A percentile compares a stretch with the other conserved stretches of the same genome.
Conservation (phyloP, 1,140 invertebrate genomes). For the Hetaerina americana region DNA sequence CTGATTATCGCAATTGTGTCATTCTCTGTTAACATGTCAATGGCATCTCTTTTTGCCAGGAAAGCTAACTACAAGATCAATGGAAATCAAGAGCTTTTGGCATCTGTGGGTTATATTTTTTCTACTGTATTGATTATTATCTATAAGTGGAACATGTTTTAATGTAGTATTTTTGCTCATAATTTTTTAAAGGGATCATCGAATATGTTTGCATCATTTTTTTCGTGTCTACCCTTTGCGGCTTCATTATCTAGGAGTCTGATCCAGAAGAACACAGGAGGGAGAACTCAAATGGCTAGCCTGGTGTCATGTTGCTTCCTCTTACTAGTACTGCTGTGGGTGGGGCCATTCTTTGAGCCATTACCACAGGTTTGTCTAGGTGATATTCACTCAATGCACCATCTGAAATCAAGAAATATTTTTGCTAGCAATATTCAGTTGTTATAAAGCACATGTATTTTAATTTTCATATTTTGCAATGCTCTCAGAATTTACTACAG, state of each 20-base stretch:
- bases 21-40: constrained; percentile 54
- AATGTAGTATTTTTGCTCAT: not conserved
- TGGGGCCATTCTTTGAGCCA: constrained; percentile 71
- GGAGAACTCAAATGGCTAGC: constrained; percentile 28
- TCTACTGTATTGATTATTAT: not conserved
- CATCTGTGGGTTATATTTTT: constrained; percentile 28
- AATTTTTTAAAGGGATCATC: not conserved
- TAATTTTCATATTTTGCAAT: not conserved
- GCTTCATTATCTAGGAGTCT: constrained; percentile 1
- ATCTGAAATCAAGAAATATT: too few species aligned
- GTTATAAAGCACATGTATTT: not conserved
- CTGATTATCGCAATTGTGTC: constrained; percentile 6
- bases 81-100: constrained; percentile 77
- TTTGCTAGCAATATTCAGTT: too few species aligned
- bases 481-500: not conserved
- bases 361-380: constrained; percentile 57
- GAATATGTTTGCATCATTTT: constrained; percentile 5
- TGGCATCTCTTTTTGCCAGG: constrained; percentile 81
- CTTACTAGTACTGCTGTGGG: constrained; percentile 61
- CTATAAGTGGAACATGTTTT: not conserved
- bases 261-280: constrained; percentile 30
- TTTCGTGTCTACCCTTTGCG: constrained; percentile 5
- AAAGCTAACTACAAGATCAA: constrained; percentile 79
- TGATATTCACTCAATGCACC: too few species aligned
- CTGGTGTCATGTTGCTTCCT: constrained; percentile 52